These are phyloP conservation scores for Manduca sexta DNA, from an alignment of 1,140 invertebrate species.

Conservation along the genomic window DNA sequence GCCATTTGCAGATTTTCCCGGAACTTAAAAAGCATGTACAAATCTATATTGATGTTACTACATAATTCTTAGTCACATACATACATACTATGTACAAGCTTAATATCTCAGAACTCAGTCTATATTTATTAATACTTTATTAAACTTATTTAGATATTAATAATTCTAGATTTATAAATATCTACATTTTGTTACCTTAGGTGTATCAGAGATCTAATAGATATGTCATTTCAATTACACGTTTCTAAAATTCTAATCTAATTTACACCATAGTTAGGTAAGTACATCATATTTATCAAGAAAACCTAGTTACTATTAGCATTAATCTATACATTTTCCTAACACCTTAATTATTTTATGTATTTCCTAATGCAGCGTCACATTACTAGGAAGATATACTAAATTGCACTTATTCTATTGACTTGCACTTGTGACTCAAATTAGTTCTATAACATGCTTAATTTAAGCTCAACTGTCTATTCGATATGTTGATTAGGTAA, in stretches of 20 bases:
- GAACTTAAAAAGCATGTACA: constrained; percentile 14
- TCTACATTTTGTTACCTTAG: constrained; percentile 19
- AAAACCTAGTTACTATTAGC: no score
- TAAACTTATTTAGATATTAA: constrained; percentile 11
- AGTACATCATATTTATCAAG: no score
- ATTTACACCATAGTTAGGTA: constrained; percentile 1
- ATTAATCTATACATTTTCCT: constrained; percentile 7
- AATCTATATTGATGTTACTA: constrained; percentile 7
- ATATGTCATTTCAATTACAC: constrained; percentile 16
- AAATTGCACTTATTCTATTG: no score
- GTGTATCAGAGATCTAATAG: constrained; percentile 16
- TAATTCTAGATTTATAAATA: constrained; percentile 7
- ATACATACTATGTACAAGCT: constrained; percentile 22
- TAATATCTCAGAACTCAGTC: constrained; percentile 28
- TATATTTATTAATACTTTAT: constrained; percentile 34
- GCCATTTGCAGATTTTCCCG: constrained; percentile 10
- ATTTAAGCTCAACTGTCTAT: no score
- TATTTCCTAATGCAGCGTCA: no score
- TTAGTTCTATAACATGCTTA: no score
- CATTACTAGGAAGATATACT: no score
- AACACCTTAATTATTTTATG: background rate
- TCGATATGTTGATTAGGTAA: no score
- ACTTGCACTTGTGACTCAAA: no score
- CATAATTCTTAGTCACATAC: constrained; percentile 5
- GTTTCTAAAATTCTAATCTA: background rate